Percentiles rank a stretch among this genome's conserved stretches.
phyloP scores from a whole-genome alignment of 2,113 vertebrate genomes.

The Nyctereutes procyonoides region DNA sequence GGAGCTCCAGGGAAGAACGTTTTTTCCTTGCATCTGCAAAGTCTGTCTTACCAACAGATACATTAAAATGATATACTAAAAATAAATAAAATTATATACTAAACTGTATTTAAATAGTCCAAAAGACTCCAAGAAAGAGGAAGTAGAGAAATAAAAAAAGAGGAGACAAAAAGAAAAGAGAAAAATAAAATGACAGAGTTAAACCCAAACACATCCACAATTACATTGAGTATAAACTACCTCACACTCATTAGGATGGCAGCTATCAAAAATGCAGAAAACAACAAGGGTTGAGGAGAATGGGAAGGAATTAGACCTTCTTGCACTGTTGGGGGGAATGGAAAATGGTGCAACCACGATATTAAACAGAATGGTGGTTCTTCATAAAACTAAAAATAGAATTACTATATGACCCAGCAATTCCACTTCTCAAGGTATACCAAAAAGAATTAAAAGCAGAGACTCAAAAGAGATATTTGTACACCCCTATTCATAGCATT shows the following conservation, averaged over 20 bases:
- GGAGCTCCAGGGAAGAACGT: background rate
- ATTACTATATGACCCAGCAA: background rate
- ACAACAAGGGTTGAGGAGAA: background rate
- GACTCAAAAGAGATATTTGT: background rate
- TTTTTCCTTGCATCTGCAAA: background rate
- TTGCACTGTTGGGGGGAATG: background rate
- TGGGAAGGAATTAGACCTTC: background rate
- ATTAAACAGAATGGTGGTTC: background rate
- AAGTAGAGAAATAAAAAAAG: background rate
- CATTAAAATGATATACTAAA: background rate
- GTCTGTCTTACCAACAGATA: background rate
- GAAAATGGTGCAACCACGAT: background rate
- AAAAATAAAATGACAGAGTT: background rate
- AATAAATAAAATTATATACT: background rate
- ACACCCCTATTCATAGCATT: background rate
- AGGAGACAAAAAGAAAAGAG: background rate
- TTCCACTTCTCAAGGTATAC: background rate
- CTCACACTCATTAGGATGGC: background rate
- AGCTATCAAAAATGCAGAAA: background rate
- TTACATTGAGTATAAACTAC: background rate
- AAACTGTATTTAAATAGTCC: conserved; percentile 15
- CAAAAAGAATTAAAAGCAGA: background rate
- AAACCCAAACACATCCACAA: conserved; percentile 16
- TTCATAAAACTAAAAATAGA: background rate
- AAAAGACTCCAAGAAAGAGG: background rate